Percentiles rank a stretch among this genome's conserved stretches.
These are phyloP conservation scores for Hypomesus transpacificus DNA, from an alignment of 2,113 vertebrate species.

Conservation along the genomic window DNA sequence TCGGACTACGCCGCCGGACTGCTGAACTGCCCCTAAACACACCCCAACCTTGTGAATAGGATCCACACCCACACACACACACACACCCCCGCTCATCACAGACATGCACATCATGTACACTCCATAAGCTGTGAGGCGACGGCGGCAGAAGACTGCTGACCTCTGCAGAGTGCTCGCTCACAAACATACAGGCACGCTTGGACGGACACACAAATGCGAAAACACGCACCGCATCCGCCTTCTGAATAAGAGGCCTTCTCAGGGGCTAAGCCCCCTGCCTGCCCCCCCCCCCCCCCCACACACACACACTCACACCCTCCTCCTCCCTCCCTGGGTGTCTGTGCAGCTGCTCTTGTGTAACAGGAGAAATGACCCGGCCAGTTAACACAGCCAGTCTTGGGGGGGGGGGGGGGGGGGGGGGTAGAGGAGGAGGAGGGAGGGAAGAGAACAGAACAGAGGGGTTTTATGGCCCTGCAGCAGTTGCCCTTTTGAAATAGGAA, in stretches of 20 bases:
- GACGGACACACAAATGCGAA: neutral
- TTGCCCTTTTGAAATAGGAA: slow-evolving; percentile 28
- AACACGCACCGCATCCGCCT: neutral
- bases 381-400: slow-evolving; percentile 19
- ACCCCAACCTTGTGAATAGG: too few relatives aligned
- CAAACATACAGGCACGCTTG: slow-evolving; percentile 7
- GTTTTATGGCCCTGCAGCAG: slow-evolving; percentile 10
- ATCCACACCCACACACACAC: neutral
- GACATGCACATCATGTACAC: neutral
- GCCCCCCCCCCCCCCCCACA: slow-evolving; percentile 2
- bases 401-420: neutral
- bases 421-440: neutral
- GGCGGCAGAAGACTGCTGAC: slow-evolving; percentile 19
- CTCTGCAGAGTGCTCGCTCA: slow-evolving; percentile 13
- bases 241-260: neutral
- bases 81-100: neutral
- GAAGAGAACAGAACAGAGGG: neutral
- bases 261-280: slow-evolving; percentile 14
- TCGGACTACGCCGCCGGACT: too few relatives aligned
- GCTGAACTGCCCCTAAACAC: too few relatives aligned
- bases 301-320: slow-evolving; percentile 8
- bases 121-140: neutral
- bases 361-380: slow-evolving; percentile 21
- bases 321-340: slow-evolving; percentile 7
- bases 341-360: slow-evolving; percentile 46